Percentiles rank a stretch among this genome's conserved stretches.
Conservation (phyloP, 2,113 vertebrate genomes). For the Daphoenositta chrysoptera region DNA sequence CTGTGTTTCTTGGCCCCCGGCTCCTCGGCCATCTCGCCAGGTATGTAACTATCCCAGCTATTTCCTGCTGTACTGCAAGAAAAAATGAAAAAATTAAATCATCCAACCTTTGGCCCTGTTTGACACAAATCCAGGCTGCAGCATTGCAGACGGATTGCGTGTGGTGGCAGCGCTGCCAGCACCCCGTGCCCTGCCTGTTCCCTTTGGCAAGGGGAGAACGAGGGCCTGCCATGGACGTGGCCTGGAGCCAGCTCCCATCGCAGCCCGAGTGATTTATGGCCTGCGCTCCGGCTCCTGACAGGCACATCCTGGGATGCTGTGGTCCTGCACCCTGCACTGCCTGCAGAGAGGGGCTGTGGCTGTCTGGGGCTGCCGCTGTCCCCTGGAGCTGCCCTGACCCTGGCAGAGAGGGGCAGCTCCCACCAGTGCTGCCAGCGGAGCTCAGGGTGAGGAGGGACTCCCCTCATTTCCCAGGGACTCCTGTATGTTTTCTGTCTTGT, state of each 20-base stretch:
- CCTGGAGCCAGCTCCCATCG: not conserved
- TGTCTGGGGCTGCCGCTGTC: fast-evolving
- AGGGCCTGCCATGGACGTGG: not conserved
- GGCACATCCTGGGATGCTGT: not conserved
- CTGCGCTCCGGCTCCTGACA: not conserved
- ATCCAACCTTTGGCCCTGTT: not conserved
- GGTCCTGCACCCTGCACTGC: not conserved
- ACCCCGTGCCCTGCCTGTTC: conserved; percentile 34
- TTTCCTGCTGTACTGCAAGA: conserved; percentile 72
- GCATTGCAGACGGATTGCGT: conserved; percentile 79
- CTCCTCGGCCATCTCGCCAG: conserved; percentile 58
- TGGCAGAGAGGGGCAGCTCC: not conserved
- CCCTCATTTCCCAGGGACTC: not conserved
- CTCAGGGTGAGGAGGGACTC: not conserved
- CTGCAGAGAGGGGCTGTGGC: not conserved
- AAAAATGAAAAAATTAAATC: conserved; percentile 32
- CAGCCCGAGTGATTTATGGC: not conserved
- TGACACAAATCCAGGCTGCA: conserved; percentile 55
- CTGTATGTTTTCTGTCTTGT: not conserved
- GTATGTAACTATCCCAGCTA: conserved; percentile 77
- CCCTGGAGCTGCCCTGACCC: not conserved
- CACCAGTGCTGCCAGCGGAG: not conserved
- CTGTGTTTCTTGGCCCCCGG: conserved; percentile 67
- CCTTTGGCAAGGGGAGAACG: conserved; percentile 17
- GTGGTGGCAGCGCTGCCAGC: conserved; percentile 43